A percentile compares a stretch with the other conserved stretches of the same genome.
phyloP scores from a whole-genome alignment of 1,140 invertebrate species.

The Anthonomus grandis region DNA sequence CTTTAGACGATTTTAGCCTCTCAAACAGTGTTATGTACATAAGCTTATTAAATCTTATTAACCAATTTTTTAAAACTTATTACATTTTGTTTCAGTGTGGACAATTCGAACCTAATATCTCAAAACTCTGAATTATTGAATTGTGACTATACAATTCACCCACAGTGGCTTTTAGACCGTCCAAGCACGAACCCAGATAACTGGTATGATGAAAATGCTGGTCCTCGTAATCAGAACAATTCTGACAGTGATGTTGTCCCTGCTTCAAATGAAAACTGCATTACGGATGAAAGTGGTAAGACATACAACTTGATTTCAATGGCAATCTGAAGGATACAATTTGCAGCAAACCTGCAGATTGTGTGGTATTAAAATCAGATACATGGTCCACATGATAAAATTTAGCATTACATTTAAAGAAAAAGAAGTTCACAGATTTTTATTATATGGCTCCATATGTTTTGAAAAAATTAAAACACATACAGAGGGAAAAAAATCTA shows the following conservation, averaged over 20 bases:
- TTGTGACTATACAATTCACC: constrained; percentile 61
- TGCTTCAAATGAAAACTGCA: constrained; percentile 41
- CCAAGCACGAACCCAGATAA: constrained; percentile 51
- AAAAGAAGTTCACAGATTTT: no score
- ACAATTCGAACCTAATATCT: constrained; percentile 51
- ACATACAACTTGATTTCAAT: no score
- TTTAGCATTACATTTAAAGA: no score
- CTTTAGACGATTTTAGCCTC: constrained; percentile 46
- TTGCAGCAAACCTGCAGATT: no score
- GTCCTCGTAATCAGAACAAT: constrained; percentile 11
- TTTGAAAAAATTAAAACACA: no score
- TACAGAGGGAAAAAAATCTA: no score
- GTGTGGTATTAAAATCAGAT: no score
- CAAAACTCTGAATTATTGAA: constrained; percentile 54
- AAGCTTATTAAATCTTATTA: not conserved
- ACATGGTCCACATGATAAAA: no score
- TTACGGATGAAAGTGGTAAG: constrained; percentile 45
- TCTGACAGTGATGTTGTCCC: constrained; percentile 26
- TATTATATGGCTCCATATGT: no score
- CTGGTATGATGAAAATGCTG: constrained; percentile 36
- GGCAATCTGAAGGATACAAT: no score
- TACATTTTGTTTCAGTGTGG: constrained; percentile 39
- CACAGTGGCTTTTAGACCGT: constrained; percentile 64
- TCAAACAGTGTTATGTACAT: constrained; percentile 8
- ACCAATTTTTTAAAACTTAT: not conserved